These are phyloP conservation scores for Agrochola circellaris DNA, from an alignment of 2,888 invertebrate species.

Conservation along the genomic window DNA sequence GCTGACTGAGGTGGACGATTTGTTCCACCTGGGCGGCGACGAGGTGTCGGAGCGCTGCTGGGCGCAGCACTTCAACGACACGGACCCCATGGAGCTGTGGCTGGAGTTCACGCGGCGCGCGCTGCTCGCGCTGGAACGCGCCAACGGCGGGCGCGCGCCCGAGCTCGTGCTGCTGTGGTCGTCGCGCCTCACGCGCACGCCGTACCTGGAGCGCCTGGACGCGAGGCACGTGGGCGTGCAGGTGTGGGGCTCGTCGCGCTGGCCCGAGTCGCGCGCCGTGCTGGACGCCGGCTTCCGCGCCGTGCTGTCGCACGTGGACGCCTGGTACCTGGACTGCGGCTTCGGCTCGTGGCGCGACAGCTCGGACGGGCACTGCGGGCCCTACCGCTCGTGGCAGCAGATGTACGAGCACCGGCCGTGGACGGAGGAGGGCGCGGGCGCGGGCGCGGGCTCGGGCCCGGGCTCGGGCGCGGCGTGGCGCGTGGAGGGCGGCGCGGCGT, in stretches of 20 bases:
- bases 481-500: constrained; percentile 94
- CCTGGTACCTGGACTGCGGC: constrained; percentile 97
- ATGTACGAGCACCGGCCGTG: constrained; percentile 96
- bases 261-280: constrained; percentile 95
- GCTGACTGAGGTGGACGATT: constrained; percentile 94
- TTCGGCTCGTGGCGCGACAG: constrained; percentile 96
- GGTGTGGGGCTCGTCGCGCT: constrained; percentile 95
- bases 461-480: constrained; percentile 86
- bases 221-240: constrained; percentile 92
- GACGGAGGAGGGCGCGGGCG: constrained; percentile 84
- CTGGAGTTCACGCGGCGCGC: constrained; percentile 94
- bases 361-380: constrained; percentile 96
- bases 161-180: constrained; percentile 93
- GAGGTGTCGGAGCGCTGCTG: constrained; percentile 96
- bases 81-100: constrained; percentile 95
- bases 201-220: constrained; percentile 92
- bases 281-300: constrained; percentile 94
- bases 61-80: constrained; percentile 94
- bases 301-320: constrained; percentile 96
- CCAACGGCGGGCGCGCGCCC: constrained; percentile 91
- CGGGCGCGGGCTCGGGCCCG: constrained; percentile 83
- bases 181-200: constrained; percentile 93
- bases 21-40: constrained; percentile 96
- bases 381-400: constrained; percentile 96
- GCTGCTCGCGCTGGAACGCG: constrained; percentile 91